These are phyloP conservation scores for Manacus vitellinus DNA, from an alignment of 2,113 vertebrate genomes.

Conservation along the genomic window DNA sequence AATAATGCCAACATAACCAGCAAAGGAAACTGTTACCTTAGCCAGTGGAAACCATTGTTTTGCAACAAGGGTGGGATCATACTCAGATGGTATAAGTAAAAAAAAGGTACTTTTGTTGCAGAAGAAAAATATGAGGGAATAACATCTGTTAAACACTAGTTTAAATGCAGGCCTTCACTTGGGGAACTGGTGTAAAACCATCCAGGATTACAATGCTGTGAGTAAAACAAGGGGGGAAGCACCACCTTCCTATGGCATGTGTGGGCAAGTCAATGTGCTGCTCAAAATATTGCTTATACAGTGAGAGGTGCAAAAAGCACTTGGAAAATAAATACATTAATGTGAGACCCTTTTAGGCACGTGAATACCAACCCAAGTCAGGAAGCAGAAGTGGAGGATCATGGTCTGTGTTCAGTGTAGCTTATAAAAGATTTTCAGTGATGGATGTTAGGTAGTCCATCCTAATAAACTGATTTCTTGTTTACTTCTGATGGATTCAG, in stretches of 20 bases:
- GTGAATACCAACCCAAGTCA: not conserved
- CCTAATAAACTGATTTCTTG: not conserved
- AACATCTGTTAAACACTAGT: not conserved
- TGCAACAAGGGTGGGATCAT: not conserved
- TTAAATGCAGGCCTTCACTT: not conserved
- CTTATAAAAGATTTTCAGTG: not conserved
- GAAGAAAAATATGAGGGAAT: not conserved
- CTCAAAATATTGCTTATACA: not conserved
- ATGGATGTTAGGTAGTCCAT: not conserved
- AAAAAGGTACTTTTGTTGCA: not conserved
- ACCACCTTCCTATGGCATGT: not conserved
- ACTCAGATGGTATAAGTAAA: not conserved
- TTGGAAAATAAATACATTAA: not conserved
- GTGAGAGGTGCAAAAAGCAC: not conserved
- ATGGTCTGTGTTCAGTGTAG: not conserved
- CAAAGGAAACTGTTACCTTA: not conserved
- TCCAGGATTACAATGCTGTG: not conserved
- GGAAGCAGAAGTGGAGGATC: not conserved
- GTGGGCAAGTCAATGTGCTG: not conserved
- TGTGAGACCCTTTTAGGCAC: not conserved
- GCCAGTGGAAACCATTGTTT: not conserved
- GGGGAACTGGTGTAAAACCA: not conserved
- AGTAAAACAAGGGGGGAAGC: not conserved
- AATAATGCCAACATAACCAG: not conserved
- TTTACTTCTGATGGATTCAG: constrained; percentile 50